phyloP scores from a whole-genome alignment of 2,797 vertebrate species.

The Cyclura pinguis region DNA sequence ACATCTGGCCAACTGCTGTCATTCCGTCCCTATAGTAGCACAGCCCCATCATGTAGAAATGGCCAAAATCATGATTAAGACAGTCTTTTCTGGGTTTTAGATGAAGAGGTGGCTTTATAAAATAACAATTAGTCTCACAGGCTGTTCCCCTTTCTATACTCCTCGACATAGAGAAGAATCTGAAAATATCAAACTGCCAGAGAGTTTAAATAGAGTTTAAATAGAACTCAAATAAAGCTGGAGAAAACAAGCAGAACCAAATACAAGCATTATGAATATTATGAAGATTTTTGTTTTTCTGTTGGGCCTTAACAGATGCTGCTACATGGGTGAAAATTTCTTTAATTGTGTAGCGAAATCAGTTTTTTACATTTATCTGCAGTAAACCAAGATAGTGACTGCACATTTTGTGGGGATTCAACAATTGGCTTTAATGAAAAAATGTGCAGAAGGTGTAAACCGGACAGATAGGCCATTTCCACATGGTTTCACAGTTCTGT shows the following conservation, averaged over 20 bases:
- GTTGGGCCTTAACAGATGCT: neutral
- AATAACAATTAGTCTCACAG: neutral
- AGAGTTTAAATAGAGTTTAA: neutral
- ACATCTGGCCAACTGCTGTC: too few relatives aligned
- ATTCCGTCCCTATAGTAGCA: too few relatives aligned
- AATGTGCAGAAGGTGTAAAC: neutral
- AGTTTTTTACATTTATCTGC: neutral
- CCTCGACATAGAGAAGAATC: neutral
- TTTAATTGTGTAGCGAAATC: conserved; percentile 26
- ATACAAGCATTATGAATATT: neutral
- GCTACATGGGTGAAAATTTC: neutral
- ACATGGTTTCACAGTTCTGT: too few relatives aligned
- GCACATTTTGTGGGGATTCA: neutral
- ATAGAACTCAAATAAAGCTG: conserved; percentile 6
- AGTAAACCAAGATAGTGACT: conserved; percentile 19
- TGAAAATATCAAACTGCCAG: conserved; percentile 1
- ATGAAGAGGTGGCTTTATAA: neutral
- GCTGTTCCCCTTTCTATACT: neutral
- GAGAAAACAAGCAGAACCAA: neutral
- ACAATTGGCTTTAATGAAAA: conserved; percentile 19
- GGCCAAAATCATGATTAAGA: neutral
- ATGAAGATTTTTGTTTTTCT: neutral
- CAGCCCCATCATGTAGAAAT: too few relatives aligned
- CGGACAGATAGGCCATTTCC: neutral
- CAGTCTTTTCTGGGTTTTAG: neutral